Percentiles rank a stretch among this genome's conserved stretches.
These are phyloP conservation scores for Sinocyclocheilus maitianheensis DNA, from an alignment of 2,113 vertebrate genomes.

Conservation along the genomic window DNA sequence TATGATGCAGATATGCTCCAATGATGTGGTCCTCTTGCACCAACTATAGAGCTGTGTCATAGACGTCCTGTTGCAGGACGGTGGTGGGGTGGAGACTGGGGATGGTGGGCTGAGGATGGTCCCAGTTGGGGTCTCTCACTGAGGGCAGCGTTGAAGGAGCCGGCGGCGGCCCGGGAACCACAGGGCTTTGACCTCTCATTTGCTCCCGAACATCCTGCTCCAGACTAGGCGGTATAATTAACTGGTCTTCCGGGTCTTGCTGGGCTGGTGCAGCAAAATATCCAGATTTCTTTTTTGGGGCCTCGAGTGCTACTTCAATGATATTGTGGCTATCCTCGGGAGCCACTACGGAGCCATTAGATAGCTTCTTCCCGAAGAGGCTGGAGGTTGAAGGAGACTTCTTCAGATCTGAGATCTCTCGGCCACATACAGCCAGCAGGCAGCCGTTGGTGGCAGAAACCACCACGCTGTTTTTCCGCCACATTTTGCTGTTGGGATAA, in stretches of 20 bases:
- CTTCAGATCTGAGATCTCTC: constrained; percentile 86
- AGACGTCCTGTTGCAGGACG: constrained; percentile 84
- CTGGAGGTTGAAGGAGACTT: constrained; percentile 90
- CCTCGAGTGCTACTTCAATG: constrained; percentile 94
- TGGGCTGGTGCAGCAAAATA: constrained; percentile 95
- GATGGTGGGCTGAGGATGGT: constrained; percentile 72
- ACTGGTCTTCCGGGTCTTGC: constrained; percentile 92
- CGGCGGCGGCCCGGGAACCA: constrained; percentile 65
- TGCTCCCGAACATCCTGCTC: constrained; percentile 94
- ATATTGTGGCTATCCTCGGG: constrained; percentile 93
- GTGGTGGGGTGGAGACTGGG: constrained; percentile 64
- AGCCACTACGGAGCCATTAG: constrained; percentile 94
- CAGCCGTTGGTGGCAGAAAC: constrained; percentile 81
- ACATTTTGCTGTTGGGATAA: constrained; percentile 74
- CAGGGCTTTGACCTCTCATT: constrained; percentile 75
- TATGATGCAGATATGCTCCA: constrained; percentile 53
- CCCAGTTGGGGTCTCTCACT: constrained; percentile 73
- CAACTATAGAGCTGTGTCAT: constrained; percentile 89
- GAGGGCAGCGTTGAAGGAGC: constrained; percentile 62
- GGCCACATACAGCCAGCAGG: constrained; percentile 77
- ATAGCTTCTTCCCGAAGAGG: constrained; percentile 91
- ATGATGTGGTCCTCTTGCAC: constrained; percentile 44
- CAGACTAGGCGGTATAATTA: constrained; percentile 89
- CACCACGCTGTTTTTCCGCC: constrained; percentile 87
- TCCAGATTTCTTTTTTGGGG: constrained; percentile 93